Conservation (phyloP, 1,140 invertebrate genomes). For the Homarus americanus region DNA sequence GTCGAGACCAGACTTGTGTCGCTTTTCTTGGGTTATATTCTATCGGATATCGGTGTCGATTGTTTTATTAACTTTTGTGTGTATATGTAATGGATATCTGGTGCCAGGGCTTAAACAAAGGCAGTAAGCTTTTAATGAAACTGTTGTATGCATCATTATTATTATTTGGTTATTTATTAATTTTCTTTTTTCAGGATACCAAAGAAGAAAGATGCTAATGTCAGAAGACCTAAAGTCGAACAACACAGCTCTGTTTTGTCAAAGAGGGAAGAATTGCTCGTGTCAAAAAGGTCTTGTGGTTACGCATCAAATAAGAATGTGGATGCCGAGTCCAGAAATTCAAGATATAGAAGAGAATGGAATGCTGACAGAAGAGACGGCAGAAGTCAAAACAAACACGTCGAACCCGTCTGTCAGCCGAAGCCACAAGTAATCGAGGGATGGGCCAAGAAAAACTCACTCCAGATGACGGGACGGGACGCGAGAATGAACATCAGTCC, state of each 20-base stretch:
- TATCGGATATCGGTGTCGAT: too few species aligned
- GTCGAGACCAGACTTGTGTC: not conserved
- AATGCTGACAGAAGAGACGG: not conserved
- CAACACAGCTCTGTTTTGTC: conserved; percentile 22
- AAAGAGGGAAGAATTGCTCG: conserved; percentile 18
- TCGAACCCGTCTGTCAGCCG: not conserved
- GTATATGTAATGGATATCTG: too few species aligned
- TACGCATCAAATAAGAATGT: not conserved
- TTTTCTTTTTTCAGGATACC: conserved; percentile 54
- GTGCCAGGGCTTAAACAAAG: too few species aligned
- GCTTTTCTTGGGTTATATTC: too few species aligned
- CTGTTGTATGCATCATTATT: too few species aligned
- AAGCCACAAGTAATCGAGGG: not conserved
- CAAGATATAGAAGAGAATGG: not conserved
- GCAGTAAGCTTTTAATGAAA: too few species aligned
- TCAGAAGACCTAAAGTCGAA: not conserved
- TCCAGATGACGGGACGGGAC: not conserved
- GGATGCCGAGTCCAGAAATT: not conserved
- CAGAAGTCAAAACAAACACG: not conserved
- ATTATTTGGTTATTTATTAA: not conserved
- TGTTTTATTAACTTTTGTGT: too few species aligned
- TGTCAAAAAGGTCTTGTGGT: conserved; percentile 5
- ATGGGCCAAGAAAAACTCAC: not conserved
- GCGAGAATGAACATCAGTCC: not conserved
- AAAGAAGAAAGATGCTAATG: conserved; percentile 45